A percentile compares a stretch with the other conserved stretches of the same genome.
These are phyloP conservation scores for Hypotaenidia okinawae DNA, from an alignment of 2,797 vertebrate species.

Conservation along the genomic window DNA sequence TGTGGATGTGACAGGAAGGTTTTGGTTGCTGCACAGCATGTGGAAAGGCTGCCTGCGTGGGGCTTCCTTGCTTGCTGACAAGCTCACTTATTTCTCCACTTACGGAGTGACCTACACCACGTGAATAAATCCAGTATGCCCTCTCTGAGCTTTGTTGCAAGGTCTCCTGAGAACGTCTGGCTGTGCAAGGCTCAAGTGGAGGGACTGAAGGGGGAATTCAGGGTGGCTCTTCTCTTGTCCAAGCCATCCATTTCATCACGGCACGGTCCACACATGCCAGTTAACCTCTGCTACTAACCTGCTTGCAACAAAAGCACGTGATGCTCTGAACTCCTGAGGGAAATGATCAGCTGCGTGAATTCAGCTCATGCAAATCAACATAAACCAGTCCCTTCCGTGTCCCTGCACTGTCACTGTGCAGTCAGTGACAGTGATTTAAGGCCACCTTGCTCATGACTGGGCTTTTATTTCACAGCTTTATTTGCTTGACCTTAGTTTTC, in stretches of 20 bases:
- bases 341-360: neutral
- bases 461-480: neutral
- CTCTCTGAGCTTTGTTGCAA: neutral
- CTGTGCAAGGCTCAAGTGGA: neutral
- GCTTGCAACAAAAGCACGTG: neutral
- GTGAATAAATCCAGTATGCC: fast-evolving
- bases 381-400: neutral
- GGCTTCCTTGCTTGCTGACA: neutral
- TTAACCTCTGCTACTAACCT: neutral
- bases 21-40: fast-evolving
- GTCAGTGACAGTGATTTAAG: neutral
- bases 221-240: neutral
- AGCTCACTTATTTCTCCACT: neutral
- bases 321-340: neutral
- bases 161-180: neutral
- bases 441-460: neutral
- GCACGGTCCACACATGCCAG: neutral
- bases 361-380: neutral
- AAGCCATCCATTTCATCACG: neutral
- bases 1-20: fast-evolving
- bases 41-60: fast-evolving
- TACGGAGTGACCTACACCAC: fast-evolving
- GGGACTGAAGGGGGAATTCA: neutral
- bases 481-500: neutral
- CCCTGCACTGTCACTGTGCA: neutral